Evolutionary conservation across 2,888 invertebrate species (phyloP), one percentile per base, ranked within the genome.

Genomic region (Drosophila phalerata): DNA sequence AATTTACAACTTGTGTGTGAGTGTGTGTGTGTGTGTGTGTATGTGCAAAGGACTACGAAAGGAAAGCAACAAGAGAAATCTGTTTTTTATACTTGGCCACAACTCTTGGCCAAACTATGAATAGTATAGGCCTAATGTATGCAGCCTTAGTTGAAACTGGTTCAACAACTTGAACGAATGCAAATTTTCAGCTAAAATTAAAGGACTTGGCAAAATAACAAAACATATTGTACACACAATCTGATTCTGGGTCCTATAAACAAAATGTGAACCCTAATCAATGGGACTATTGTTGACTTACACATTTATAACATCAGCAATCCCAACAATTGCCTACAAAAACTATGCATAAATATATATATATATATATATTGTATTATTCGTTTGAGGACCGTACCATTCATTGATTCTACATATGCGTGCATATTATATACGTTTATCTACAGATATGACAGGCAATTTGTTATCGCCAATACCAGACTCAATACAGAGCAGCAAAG

Each of bases 211-310:
- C 38, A 60, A 51, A 49, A 55, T 49, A 38, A 40, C 42, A 34
- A 53, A 34, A 38, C 51, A 60, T 48, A 63, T 62, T 43, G 67
- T 61, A 25, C 5, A 61, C 57, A 65, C 62, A 63, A 65, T 72
- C 68, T 69, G 77, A 72, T 76, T 72, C 51, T 9, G 15, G 62
- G 19, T 17, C 5, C 69, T 42, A 63, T 58, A 73, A 69, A 56
- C 58, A 73, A 75, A 72, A 76, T 84, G 75, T 62, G 66, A 76
- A 85, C 85, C 88, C 84, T 82, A 89, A 87, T 89, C 88, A 88
- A 88, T 77, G 82, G 22, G 52, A 51, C 74, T 66, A 82, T 85
- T 88, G 89, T 89, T 84, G 80, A 73, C 78, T 69, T 71, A 67
- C 19, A 64, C 60, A 56, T 40, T 53, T 45, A 69, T 15, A 71